phyloP scores from a whole-genome alignment of 35 echinoderm and acorn worm genomes.

The Anneissia japonica region DNA sequence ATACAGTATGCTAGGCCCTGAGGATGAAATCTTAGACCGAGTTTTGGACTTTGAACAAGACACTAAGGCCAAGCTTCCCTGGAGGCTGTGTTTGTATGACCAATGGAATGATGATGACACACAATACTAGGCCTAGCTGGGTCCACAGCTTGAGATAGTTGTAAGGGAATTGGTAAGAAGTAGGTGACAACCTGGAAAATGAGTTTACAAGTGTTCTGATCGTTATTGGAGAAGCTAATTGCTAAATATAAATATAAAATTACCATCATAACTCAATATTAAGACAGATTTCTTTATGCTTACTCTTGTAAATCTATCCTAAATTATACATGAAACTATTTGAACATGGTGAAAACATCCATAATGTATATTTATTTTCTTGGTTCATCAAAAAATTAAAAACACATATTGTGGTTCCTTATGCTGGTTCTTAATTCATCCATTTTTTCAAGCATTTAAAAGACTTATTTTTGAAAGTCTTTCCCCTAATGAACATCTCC shows the following conservation, averaged over 20 bases:
- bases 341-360: too few relatives aligned
- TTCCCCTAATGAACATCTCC: too few relatives aligned
- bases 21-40: background rate
- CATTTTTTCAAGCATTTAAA: too few relatives aligned
- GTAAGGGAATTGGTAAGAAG: background rate
- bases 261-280: background rate
- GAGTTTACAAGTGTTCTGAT: background rate
- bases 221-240: background rate
- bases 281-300: background rate
- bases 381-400: too few relatives aligned
- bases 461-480: too few relatives aligned
- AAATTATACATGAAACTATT: too few relatives aligned
- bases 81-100: background rate
- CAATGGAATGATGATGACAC: background rate
- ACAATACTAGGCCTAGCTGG: background rate
- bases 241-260: background rate
- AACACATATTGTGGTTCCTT: too few relatives aligned
- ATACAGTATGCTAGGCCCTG: background rate
- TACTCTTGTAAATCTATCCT: too few relatives aligned
- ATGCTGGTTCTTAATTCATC: too few relatives aligned
- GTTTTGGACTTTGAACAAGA: background rate
- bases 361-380: too few relatives aligned
- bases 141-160: background rate
- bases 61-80: background rate
- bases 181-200: background rate